These are phyloP conservation scores for Neofelis nebulosa DNA, from an alignment of 2,113 vertebrate genomes.

Conservation along the genomic window DNA sequence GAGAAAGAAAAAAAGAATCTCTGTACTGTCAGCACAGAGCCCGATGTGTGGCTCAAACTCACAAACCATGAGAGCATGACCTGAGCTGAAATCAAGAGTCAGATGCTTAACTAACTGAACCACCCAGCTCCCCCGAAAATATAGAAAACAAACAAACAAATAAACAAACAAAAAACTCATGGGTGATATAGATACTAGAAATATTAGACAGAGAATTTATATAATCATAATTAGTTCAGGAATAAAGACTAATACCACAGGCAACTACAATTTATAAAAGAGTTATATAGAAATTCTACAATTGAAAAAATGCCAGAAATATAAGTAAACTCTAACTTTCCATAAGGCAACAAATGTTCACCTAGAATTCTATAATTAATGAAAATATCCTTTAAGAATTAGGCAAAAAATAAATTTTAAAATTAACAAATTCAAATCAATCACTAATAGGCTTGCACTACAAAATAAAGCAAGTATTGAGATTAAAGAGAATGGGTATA, in stretches of 20 bases:
- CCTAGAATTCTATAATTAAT: neutral
- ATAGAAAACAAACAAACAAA: neutral
- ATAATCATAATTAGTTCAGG: neutral
- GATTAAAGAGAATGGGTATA: neutral
- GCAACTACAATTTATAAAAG: neutral
- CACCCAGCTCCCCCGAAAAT: neutral
- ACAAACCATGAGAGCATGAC: neutral
- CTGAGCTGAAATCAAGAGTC: neutral
- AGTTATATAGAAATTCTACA: neutral
- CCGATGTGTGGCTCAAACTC: neutral
- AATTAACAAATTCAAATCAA: neutral
- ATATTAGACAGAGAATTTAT: neutral
- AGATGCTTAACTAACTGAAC: neutral
- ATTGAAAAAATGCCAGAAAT: neutral
- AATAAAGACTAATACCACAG: neutral
- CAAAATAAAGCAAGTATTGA: neutral
- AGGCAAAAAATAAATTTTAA: neutral
- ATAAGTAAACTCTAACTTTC: neutral
- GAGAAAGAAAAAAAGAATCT: neutral
- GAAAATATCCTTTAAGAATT: neutral
- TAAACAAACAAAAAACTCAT: neutral
- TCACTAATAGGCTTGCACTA: neutral
- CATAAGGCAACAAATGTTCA: neutral
- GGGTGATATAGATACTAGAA: neutral
- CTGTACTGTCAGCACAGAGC: neutral